Evolutionary conservation across 2,797 vertebrate genomes (phyloP), one percentile per base, ranked within the genome.

Genomic region (Hozukius guyotensis): DNA sequence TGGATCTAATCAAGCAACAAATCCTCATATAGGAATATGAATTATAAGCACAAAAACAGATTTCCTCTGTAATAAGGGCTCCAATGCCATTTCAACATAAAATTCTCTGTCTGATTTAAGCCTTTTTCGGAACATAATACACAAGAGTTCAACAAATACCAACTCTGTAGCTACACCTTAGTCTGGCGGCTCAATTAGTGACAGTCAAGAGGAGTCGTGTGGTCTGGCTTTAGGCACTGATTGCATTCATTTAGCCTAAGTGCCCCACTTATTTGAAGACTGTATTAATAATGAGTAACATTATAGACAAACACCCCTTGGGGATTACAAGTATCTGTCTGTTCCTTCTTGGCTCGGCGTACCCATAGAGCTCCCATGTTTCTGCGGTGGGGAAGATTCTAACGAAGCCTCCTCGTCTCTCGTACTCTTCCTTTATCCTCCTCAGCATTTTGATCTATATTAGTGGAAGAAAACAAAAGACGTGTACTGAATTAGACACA

Each of bases 351-450:
- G 77, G 80, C 75, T 82, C 53, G 53, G 88, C 94, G 96, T 92
- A 99, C 98, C 98, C 95, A 89, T 99, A 99, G 79, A 96, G 94
- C 56, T 97, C 97, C 98, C 98, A 99, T 1, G 97, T 98, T 86
- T 98, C 94, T 5, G 95, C 92, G 2, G 97, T 97, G 68, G 98
- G 98, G 90, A 99, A 99, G 92, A 99, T 98, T 42, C 98, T 95
- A 70, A 99, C 91, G 75, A 99, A 99, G 77, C 98, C 98, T 32
- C 98, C 98, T 89, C 97, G 96, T 83, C 98, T 95, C 62, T 98
- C 97, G 24, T 97, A 92, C 87, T 99, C 98, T 77, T 99, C 99
- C 92, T 95, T 97, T 77, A 97, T 96, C 79, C 96, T 96, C 78
- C 96, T 95, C 81, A 99, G 94, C 78, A 98, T 96, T 94, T 96